These are phyloP conservation scores for Notarius quadriscutis DNA, from an alignment of 2,113 vertebrate genomes.

Conservation along the genomic window DNA sequence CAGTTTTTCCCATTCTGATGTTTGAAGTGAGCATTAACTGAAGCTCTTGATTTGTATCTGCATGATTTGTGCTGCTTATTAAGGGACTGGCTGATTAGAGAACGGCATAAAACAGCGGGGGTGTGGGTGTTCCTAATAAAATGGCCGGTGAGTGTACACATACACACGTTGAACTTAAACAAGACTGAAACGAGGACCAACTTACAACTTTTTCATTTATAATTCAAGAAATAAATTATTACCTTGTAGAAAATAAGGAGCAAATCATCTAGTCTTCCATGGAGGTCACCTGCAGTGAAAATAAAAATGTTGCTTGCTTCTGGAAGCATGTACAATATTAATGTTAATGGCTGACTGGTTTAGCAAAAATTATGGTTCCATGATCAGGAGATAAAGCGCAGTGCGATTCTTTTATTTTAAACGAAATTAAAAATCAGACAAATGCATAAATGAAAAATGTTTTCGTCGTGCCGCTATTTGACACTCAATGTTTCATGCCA, in stretches of 20 bases:
- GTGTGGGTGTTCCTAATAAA: too few species aligned
- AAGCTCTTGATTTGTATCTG: too few species aligned
- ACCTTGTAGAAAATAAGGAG: slow-evolving; percentile 97
- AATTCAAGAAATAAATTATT: slow-evolving; percentile 40
- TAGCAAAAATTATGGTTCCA: neutral
- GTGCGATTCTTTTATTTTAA: neutral
- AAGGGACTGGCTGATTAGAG: too few species aligned
- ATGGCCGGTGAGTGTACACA: too few species aligned
- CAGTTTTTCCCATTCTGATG: too few species aligned
- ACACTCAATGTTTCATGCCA: neutral
- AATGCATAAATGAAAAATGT: neutral
- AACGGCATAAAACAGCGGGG: too few species aligned
- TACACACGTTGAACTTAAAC: neutral
- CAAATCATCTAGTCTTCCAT: slow-evolving; percentile 92
- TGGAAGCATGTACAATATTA: neutral
- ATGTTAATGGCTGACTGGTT: neutral
- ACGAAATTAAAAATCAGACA: neutral
- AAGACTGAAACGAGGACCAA: neutral
- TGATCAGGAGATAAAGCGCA: neutral
- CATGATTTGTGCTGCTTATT: too few species aligned
- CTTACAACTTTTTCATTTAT: neutral
- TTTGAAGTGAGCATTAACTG: too few species aligned
- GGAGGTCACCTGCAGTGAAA: slow-evolving; percentile 85
- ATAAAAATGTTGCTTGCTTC: neutral
- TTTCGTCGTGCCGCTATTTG: neutral